A percentile compares a stretch with the other conserved stretches of the same genome.
Evolutionary conservation across 2,888 invertebrate species (phyloP).

Genomic region (Thereva unica): DNA sequence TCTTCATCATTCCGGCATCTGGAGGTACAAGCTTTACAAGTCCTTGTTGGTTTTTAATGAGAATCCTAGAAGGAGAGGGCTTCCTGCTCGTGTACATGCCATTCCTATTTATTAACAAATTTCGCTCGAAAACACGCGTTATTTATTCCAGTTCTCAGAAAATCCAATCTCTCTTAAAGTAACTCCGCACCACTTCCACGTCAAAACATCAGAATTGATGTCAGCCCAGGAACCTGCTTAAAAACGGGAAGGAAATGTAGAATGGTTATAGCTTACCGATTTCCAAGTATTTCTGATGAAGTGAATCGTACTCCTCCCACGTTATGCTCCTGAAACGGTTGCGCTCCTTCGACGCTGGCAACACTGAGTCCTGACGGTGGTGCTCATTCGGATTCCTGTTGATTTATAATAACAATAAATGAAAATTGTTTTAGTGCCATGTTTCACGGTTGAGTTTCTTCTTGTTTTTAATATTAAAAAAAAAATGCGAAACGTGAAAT

Average conservation of each 20-base stretch:
- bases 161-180: neutral
- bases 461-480: neutral
- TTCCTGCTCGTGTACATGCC: no score
- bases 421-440: slow-evolving; percentile 10
- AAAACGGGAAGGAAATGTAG: neutral
- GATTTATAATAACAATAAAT: slow-evolving; percentile 16
- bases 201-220: slow-evolving; percentile 5
- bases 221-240: slow-evolving; percentile 18
- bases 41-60: no score
- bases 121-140: no score
- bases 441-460: neutral
- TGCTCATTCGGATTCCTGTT: slow-evolving; percentile 84
- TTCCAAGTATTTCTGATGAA: slow-evolving; percentile 91
- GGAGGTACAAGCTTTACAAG: no score
- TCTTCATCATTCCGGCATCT: no score
- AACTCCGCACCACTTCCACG: neutral
- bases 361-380: slow-evolving; percentile 73
- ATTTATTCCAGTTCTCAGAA: neutral
- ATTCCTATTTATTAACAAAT: no score
- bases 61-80: no score
- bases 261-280: slow-evolving; percentile 67
- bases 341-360: slow-evolving; percentile 80
- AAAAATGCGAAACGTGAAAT: slow-evolving; percentile 10
- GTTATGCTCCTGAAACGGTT: slow-evolving; percentile 80
- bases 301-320: slow-evolving; percentile 92